Conservation (phyloP, 1,140 invertebrate species). For the Heliconius nattereri region DNA sequence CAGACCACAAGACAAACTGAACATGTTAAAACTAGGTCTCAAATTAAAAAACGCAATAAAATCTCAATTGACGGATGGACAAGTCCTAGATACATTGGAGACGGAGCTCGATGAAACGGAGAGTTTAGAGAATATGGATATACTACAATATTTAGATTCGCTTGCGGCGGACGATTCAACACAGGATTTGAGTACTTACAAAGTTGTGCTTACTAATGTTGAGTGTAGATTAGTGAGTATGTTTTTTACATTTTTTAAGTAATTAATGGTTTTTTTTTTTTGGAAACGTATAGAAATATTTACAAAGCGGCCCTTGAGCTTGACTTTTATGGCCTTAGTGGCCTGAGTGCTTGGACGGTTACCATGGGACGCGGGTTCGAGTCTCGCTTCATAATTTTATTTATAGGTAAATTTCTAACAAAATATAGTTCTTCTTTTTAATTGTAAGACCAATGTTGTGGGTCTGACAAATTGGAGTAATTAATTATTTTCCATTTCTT, state of each 20-base stretch:
- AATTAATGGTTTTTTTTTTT: no score
- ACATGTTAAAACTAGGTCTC: constrained; percentile 58
- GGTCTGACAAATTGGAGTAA: no score
- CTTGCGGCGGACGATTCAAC: constrained; percentile 64
- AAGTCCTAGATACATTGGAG: constrained; percentile 59
- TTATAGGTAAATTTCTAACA: no score
- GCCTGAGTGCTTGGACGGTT: no score
- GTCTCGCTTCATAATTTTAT: no score
- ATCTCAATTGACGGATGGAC: constrained; percentile 63
- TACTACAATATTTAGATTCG: constrained; percentile 70
- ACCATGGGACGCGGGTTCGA: no score
- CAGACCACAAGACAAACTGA: constrained; percentile 68
- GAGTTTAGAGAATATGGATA: constrained; percentile 68
- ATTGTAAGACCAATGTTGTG: no score
- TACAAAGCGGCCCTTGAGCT: no score
- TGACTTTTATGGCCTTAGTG: no score
- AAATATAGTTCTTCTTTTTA: no score
- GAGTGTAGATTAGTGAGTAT: constrained; percentile 68
- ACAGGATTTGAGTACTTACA: constrained; percentile 70
- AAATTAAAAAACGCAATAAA: constrained; percentile 60
- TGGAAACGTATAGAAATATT: no score
- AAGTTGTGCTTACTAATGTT: constrained; percentile 74
- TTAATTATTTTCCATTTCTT: no score
- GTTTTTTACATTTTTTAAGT: background rate
- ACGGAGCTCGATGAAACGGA: constrained; percentile 53